A percentile compares a stretch with the other conserved stretches of the same genome.
Evolutionary conservation across 2,113 vertebrate species (phyloP).

Genomic region (Ammodytes marinus): DNA sequence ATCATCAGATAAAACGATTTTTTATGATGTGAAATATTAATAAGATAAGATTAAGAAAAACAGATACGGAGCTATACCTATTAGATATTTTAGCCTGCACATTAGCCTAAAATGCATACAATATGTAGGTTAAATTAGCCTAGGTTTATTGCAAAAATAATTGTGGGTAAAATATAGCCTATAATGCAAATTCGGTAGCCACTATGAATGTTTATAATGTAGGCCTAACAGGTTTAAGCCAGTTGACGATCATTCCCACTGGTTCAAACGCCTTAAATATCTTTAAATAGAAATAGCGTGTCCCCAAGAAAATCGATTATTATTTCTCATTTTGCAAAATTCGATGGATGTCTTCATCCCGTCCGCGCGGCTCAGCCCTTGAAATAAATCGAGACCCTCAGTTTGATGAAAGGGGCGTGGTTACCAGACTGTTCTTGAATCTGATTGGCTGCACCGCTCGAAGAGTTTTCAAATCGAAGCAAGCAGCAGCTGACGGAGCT

Average conservation of each 20-base stretch:
- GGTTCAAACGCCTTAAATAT: neutral
- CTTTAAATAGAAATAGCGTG: neutral
- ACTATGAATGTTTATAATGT: too few species aligned
- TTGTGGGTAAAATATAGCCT: too few species aligned
- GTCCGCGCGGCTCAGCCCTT: neutral
- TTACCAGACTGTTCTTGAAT: accelerated
- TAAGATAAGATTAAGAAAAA: neutral
- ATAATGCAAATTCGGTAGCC: too few species aligned
- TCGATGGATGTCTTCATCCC: slow-evolving; percentile 6
- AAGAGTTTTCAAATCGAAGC: slow-evolving; percentile 72
- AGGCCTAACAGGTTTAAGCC: neutral
- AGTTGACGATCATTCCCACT: neutral
- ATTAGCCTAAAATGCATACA: too few species aligned
- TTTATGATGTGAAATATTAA: neutral
- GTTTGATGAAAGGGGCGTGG: slow-evolving; percentile 38
- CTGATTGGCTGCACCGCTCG: slow-evolving; percentile 67
- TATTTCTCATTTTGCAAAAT: neutral
- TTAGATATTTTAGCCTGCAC: neutral
- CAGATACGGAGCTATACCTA: neutral
- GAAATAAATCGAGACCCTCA: accelerated
- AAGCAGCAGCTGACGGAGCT: slow-evolving; percentile 50
- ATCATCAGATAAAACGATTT: neutral
- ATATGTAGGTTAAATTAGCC: too few species aligned
- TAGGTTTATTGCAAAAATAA: neutral
- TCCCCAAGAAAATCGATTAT: too few species aligned